Base-by-base conservation (phyloP, 2,888 invertebrate species). In the Agriopis leucophaearia region DNA sequence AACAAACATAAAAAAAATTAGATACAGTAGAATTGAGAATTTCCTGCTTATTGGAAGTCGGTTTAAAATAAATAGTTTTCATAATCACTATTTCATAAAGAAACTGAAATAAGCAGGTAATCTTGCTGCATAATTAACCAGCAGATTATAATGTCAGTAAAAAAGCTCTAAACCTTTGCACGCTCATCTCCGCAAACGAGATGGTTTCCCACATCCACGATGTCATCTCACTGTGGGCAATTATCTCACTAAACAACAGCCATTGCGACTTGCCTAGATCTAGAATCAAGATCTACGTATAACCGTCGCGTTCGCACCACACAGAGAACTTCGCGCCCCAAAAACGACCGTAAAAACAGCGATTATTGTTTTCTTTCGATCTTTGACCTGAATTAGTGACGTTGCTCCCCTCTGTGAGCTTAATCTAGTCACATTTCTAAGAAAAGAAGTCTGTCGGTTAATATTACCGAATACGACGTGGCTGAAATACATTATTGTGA, bases 281-380 rank as follows among this genome's bases (percentile, higher is more conserved):
- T 82, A n/a, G n/a, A 74, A 70, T 74, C 78, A 76, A 78, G 78
- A 79, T 77, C 78, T n/a, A n/a, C n/a, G n/a, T n/a, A n/a, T n/a
- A n/a, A n/a, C n/a, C n/a, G n/a, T n/a, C 78, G 72, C 70, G 70
- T 79, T 81, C 76, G 74, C 81, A 80, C 78, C 74, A 76, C 73
- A 76, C 76, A 73, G 70, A 70, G 80, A 83, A 85, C 84, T 88
- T 84, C 73, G 81, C 83, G 86, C 79, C 82, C 85, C 82, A 84
- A 85, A 88, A 85, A 86, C 79, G 65, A 74, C 74, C 72, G 5
- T 58, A 76, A 79, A 45, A 56, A 55, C 47, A 48, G 50, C 5
- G 38, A 61, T 45, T 2, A 78, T 79, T 81, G 75, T 74, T 79
- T 81, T 81, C 73, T 74, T 75, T 57, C 35, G 48, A 54, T 60